Evolutionary conservation across 2,797 vertebrate genomes (phyloP).

Genomic region (Sebastes kiyomatsui): DNA sequence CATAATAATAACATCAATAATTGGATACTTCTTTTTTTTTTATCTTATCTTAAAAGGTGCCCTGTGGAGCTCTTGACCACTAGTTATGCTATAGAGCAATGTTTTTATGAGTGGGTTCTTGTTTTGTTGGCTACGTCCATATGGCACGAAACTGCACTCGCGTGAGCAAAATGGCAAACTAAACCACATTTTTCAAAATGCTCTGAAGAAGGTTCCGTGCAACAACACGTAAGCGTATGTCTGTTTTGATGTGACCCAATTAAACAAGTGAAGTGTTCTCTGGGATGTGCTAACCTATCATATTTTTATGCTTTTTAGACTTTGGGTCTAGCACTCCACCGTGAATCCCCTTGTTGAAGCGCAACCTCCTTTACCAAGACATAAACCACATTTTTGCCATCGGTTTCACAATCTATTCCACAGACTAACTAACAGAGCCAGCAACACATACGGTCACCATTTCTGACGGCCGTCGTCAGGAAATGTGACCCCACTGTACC

Average conservation of each 20-base stretch:
- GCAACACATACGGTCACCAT: too few species aligned
- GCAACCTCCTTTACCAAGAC: too few species aligned
- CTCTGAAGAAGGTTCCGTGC: too few species aligned
- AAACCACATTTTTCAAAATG: neutral
- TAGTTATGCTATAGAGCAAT: neutral
- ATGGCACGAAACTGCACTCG: neutral
- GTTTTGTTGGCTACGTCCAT: neutral
- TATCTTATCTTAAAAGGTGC: neutral
- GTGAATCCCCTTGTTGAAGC: too few species aligned
- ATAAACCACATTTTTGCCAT: neutral
- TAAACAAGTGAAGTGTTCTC: too few species aligned
- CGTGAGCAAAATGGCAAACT: neutral
- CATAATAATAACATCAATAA: neutral
- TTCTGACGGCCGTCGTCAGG: too few species aligned
- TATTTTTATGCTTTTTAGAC: constrained; percentile 39
- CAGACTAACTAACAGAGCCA: neutral
- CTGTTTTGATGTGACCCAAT: too few species aligned
- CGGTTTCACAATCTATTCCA: neutral
- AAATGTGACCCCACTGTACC: too few species aligned
- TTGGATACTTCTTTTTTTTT: neutral
- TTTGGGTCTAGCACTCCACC: too few species aligned
- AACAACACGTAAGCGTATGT: too few species aligned
- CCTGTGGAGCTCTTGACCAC: neutral
- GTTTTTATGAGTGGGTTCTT: neutral
- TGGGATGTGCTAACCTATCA: too few species aligned